phyloP scores from a whole-genome alignment of 1,140 invertebrate species.

The Physella acuta region DNA sequence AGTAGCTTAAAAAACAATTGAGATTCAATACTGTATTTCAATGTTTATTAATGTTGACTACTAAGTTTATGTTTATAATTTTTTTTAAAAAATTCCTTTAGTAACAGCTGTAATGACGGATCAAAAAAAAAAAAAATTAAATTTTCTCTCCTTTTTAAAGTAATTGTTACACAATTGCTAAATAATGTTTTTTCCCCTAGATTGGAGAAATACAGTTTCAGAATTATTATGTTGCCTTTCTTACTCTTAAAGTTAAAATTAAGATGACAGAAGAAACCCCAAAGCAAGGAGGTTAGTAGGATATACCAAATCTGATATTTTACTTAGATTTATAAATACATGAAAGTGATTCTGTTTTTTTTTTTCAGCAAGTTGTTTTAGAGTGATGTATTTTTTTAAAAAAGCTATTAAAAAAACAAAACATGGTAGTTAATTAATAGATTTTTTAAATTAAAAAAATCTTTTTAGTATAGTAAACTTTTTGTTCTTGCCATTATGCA shows the following conservation, averaged over 20 bases:
- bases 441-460: too few relatives aligned
- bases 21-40: neutral
- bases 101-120: neutral
- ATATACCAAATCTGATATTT: too few relatives aligned
- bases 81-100: neutral
- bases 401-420: too few relatives aligned
- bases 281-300: slow-evolving; percentile 31
- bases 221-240: slow-evolving; percentile 63
- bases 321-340: too few relatives aligned
- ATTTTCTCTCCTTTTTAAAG: neutral
- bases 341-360: too few relatives aligned
- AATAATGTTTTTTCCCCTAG: slow-evolving; percentile 38
- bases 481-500: too few relatives aligned
- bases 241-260: slow-evolving; percentile 49
- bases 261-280: slow-evolving; percentile 29
- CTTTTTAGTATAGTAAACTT: too few relatives aligned
- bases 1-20: neutral
- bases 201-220: slow-evolving; percentile 63
- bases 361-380: too few relatives aligned
- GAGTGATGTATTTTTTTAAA: too few relatives aligned
- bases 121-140: neutral
- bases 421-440: too few relatives aligned
- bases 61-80: neutral
- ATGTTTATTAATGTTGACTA: neutral
- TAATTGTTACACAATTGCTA: neutral